A percentile compares a stretch with the other conserved stretches of the same genome.
phyloP scores from a whole-genome alignment of 2,797 vertebrate genomes.

The Ficedula albicollis region DNA sequence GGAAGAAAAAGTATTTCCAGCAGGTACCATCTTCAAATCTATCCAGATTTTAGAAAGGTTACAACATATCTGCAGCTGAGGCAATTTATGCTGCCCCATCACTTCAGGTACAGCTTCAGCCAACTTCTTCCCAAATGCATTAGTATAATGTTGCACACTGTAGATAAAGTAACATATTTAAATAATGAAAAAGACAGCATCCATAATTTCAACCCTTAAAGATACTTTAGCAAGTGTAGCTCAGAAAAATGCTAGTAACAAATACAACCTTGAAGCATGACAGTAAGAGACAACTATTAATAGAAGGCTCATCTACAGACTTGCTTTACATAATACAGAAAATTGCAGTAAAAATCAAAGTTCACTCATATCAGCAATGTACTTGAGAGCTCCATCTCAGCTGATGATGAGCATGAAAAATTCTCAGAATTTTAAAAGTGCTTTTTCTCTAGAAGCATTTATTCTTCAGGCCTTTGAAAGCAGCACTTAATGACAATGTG shows the following conservation, averaged over 20 bases:
- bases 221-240: neutral
- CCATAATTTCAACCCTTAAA: neutral
- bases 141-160: neutral
- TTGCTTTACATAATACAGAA: neutral
- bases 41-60: neutral
- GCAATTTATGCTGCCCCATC: neutral
- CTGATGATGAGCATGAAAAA: neutral
- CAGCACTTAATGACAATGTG: neutral
- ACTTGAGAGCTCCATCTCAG: neutral
- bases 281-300: neutral
- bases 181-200: neutral
- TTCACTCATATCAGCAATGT: neutral
- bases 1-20: neutral
- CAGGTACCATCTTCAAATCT: neutral
- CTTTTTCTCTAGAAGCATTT: neutral
- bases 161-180: neutral
- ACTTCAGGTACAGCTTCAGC: neutral
- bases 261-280: neutral
- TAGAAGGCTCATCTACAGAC: neutral
- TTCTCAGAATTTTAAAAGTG: neutral
- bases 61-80: rapidly evolving
- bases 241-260: slow-evolving; percentile 9
- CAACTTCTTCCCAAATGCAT: neutral
- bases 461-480: neutral
- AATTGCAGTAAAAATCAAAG: slow-evolving; percentile 6